These are phyloP conservation scores for Hepsetus odoe DNA, from an alignment of 2,113 vertebrate genomes.

Conservation along the genomic window DNA sequence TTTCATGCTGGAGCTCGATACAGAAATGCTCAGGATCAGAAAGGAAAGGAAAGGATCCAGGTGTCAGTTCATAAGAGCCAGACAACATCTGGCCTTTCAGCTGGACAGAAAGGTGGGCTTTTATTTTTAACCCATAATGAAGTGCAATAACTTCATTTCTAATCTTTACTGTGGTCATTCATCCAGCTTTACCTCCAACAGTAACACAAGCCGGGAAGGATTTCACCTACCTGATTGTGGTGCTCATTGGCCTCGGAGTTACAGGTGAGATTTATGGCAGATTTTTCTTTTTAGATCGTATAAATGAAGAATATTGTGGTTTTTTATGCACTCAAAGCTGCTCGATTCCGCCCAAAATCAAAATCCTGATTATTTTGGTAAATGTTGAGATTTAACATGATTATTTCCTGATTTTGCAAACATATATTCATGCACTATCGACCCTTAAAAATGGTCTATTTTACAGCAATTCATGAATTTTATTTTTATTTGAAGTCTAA, in stretches of 20 bases:
- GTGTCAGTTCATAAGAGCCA: slow-evolving; percentile 68
- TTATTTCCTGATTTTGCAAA: too few relatives aligned
- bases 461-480: too few relatives aligned
- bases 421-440: too few relatives aligned
- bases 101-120: slow-evolving; percentile 81
- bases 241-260: slow-evolving; percentile 86
- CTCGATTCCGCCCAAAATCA: too few relatives aligned
- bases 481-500: too few relatives aligned
- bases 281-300: too few relatives aligned
- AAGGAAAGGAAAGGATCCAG: slow-evolving; percentile 52
- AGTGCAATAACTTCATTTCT: not conserved
- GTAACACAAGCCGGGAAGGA: slow-evolving; percentile 92
- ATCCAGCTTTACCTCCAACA: slow-evolving; percentile 59
- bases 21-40: slow-evolving; percentile 66
- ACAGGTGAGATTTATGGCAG: slow-evolving; percentile 80
- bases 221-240: slow-evolving; percentile 88
- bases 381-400: too few relatives aligned
- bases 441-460: too few relatives aligned
- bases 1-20: slow-evolving; percentile 31
- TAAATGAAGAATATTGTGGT: too few relatives aligned
- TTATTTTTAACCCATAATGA: not conserved
- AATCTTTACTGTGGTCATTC: not conserved
- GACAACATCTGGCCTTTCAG: slow-evolving; percentile 64
- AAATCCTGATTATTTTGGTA: too few relatives aligned
- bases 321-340: too few relatives aligned